These are phyloP conservation scores for Palythoa grandis DNA, from an alignment of 92 coral and sea anemone species.

Conservation along the genomic window DNA sequence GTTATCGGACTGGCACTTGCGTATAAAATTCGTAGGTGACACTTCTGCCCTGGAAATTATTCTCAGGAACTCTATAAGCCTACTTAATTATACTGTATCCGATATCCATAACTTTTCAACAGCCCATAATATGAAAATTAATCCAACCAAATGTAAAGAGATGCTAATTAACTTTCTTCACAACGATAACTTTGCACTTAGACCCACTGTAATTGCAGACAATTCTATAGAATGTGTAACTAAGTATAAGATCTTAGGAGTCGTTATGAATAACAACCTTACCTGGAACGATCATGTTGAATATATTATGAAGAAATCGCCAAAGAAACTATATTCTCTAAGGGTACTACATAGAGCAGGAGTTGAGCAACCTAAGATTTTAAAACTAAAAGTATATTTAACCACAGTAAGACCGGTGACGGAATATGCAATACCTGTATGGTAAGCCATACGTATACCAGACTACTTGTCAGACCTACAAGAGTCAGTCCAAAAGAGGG, in stretches of 20 bases:
- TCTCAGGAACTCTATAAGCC: neutral
- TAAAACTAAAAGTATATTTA: no score
- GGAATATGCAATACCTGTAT: neutral
- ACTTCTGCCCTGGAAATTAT: neutral
- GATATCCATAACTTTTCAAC: neutral
- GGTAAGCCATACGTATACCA: conserved; percentile 4
- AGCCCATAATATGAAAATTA: no score
- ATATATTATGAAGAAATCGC: no score
- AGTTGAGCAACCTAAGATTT: neutral
- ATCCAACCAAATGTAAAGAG: no score
- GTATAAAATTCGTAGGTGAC: neutral
- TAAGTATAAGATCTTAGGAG: no score
- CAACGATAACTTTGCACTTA: neutral
- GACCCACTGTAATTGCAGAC: no score
- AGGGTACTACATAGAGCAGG: no score
- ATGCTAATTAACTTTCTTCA: neutral
- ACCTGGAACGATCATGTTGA: no score
- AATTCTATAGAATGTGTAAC: neutral
- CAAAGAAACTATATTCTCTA: no score
- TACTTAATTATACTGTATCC: neutral
- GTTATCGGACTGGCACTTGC: neutral
- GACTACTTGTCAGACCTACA: neutral
- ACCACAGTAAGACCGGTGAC: neutral
- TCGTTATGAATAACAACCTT: no score
- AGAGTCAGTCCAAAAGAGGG: neutral